Percentiles rank a stretch among this genome's conserved stretches.
Conservation (phyloP, 2,797 vertebrate genomes). For the Karalla daura region DNA sequence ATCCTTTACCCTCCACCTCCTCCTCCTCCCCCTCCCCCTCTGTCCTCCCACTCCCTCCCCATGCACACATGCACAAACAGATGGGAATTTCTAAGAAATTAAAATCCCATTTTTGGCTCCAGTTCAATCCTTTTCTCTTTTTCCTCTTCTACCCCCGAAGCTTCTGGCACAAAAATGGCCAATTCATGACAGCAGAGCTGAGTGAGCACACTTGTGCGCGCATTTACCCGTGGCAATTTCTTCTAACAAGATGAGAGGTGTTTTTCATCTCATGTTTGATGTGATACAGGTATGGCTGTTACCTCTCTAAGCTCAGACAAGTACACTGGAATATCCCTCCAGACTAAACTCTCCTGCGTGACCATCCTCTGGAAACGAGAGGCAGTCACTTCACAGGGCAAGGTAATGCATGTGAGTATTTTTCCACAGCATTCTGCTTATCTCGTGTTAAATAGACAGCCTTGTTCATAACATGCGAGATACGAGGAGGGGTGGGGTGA, state of each 20-base stretch:
- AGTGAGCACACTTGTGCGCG: slow-evolving; percentile 64
- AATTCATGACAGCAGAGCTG: slow-evolving; percentile 71
- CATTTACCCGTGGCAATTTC: slow-evolving; percentile 66
- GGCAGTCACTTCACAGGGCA: slow-evolving; percentile 33
- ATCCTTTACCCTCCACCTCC: slow-evolving; percentile 31
- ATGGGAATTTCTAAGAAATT: slow-evolving; percentile 79
- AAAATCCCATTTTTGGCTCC: slow-evolving; percentile 75
- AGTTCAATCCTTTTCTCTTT: slow-evolving; percentile 59
- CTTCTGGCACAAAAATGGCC: slow-evolving; percentile 66
- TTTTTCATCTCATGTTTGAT: slow-evolving; percentile 65
- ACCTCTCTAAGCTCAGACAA: slow-evolving; percentile 60
- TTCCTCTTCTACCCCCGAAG: slow-evolving; percentile 39
- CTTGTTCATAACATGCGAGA: slow-evolving; percentile 72
- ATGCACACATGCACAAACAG: slow-evolving; percentile 64
- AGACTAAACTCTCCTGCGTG: slow-evolving; percentile 49
- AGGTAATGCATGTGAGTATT: slow-evolving; percentile 47
- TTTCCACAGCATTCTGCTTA: slow-evolving; percentile 58
- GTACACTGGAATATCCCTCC: slow-evolving; percentile 50
- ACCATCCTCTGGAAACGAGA: slow-evolving; percentile 31
- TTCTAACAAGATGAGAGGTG: slow-evolving; percentile 65
- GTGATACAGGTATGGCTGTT: slow-evolving; percentile 71
- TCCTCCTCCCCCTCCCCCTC: slow-evolving; percentile 19
- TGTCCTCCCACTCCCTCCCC: slow-evolving; percentile 26
- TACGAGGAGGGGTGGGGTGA: slow-evolving; percentile 64
- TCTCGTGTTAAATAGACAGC: slow-evolving; percentile 74